Base-by-base conservation (phyloP, 2,888 invertebrate genomes). In the Leptopilina syphax region DNA sequence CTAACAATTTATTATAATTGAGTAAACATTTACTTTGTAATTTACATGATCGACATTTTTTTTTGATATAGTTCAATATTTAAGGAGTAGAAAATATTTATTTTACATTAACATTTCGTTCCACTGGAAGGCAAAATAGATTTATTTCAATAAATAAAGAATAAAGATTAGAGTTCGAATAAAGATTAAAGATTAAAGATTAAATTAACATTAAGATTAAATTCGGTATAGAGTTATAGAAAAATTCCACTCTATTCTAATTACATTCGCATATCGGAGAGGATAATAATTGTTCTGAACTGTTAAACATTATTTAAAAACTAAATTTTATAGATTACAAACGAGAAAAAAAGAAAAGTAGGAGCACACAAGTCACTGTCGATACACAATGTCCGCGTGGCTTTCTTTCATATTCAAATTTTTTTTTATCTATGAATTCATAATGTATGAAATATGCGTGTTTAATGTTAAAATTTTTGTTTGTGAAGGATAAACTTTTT, bases 361-460 rank as follows among this genome's bases (percentile, higher is more conserved):
- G 27, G 47, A 54, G 50, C 70, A 54, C 70, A 70, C 50, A 50
- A 44, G 60, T 60, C 63, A 63, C 63, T 24, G 54, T 54, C 50
- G 27, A 70, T 70, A 70, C 47, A 70, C 54, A 54, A 70, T 54
- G 27, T 70, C 13, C 54, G 70, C 54, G 70, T 54, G 50, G 13
- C 50, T 54, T 54, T 70, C 70, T 70, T 70, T 70, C 70, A 70
- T 70, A 70, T 70, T 70, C 50, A 70, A 70, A 70, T 70, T 50
- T 50, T 54, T n/a, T 54, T 70, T 70, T 70, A 70, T 70, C 70
- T 70, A 70, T 70, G 70, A 70, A 70, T 70, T 54, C 70, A 27
- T 70, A 27, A 70, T 34, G 13, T 50, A 27, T 50, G 24, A 50
- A 70, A 50, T 70, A 47, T 9, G 63, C 7, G 63, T 24, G 63